Evolutionary conservation across 2,888 invertebrate genomes (phyloP), one percentile per base, ranked within the genome.

Genomic region (Tholera decimalis): DNA sequence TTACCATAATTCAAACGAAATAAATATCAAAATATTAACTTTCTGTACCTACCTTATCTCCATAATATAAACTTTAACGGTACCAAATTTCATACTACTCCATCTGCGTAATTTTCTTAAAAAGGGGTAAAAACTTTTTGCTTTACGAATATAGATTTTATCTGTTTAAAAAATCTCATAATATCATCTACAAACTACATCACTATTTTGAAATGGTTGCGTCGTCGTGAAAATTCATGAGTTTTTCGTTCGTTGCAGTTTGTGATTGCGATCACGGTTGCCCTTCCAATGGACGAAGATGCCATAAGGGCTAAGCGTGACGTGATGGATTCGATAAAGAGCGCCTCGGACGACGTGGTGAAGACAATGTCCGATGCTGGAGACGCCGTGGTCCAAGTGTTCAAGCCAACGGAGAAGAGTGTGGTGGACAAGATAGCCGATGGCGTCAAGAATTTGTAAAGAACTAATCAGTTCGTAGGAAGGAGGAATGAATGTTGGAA

Each of bases 351-450:
- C 24, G 93, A 91, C 30, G 86, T 92, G 46, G 92, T 91, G 39
- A 90, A 85, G 73, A 92, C 93, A 0, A 73, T 94, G 35, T 88
- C 86, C 11, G 88, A 93, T 15, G 95, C 94, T 0, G 89, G 93
- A 0, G 93, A 94, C 56, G 91, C 93, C 0, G 92, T 94, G 0
- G 93, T 94, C 2, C 86, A 94, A 53, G 93, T 92, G 7, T 93
- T 94, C 73, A 93, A 92, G 50, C 94, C 94, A 0, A 93, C 93
- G 0, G 94, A 95, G 78, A 93, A 92, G 75, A 91, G 91, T 58
- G 72, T 89, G 7, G 49, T 92, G 4, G 89, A 91, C 71, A 93
- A 93, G 81, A 84, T 93, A 83, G 87, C 91, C 7, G 93, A 93
- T 66, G 87, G 88, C 28, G 69, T 93, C 47, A 93, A 92, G 69